Conservation (phyloP, 2,113 vertebrate genomes). For the Otus sunia region DNA sequence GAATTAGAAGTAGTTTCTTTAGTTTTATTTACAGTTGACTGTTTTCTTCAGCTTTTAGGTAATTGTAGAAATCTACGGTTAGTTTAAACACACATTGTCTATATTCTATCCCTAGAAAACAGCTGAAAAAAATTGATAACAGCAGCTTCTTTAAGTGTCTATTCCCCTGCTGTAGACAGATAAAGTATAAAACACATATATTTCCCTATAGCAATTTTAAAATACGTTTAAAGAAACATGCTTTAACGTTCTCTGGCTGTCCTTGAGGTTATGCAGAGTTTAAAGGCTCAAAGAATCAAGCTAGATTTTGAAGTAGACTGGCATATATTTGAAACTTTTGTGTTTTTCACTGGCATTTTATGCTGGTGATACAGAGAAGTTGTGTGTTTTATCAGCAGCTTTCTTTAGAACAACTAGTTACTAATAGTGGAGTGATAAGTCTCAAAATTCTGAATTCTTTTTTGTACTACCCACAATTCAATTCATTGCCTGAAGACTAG, state of each 20-base stretch:
- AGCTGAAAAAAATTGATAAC: constrained; percentile 20
- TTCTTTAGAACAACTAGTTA: not conserved
- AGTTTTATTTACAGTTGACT: not conserved
- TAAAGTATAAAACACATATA: not conserved
- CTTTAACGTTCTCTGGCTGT: not conserved
- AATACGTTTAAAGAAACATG: fast-evolving
- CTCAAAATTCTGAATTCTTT: not conserved
- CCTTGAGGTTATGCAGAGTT: not conserved
- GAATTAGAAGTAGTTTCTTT: not conserved
- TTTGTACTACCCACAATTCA: not conserved
- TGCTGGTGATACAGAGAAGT: not conserved
- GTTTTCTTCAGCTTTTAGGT: not conserved
- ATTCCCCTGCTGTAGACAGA: not conserved
- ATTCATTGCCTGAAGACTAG: not conserved
- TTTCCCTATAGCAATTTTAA: not conserved
- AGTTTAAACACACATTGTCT: not conserved
- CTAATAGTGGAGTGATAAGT: not conserved
- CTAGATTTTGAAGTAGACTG: not conserved
- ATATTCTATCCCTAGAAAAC: not conserved
- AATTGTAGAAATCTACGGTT: not conserved
- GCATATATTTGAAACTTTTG: not conserved
- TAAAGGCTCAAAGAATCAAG: not conserved
- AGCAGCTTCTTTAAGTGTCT: not conserved
- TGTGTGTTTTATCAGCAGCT: not conserved
- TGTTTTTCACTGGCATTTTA: fast-evolving